Percentiles rank a stretch among this genome's conserved stretches.
Conservation (phyloP, 2,888 invertebrate species). For the Girardia tigrina region DNA sequence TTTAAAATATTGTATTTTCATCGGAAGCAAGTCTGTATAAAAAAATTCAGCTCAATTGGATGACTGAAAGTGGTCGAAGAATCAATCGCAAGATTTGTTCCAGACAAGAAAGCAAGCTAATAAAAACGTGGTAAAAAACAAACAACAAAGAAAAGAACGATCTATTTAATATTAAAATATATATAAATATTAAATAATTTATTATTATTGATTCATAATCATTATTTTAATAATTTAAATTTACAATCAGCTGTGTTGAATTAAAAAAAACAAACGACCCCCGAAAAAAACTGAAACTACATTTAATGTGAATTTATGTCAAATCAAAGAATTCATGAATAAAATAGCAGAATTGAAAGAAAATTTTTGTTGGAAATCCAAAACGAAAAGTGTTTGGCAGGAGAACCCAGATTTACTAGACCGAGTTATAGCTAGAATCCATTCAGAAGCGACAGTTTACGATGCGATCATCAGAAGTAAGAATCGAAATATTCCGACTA, state of each 20-base stretch:
- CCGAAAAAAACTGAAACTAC: neutral
- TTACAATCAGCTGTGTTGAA: neutral
- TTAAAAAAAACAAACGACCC: neutral
- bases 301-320: too few relatives aligned
- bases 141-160: too few relatives aligned
- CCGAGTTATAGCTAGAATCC: conserved; percentile 12
- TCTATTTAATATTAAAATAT: too few relatives aligned
- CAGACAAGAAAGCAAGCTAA: too few relatives aligned
- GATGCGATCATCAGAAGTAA: conserved; percentile 32
- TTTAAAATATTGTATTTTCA: too few relatives aligned
- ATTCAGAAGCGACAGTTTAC: conserved; percentile 30
- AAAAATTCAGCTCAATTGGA: too few relatives aligned
- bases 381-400: conserved; percentile 33
- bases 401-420: conserved; percentile 29
- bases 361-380: conserved; percentile 33
- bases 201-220: neutral
- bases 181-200: neutral
- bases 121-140: too few relatives aligned
- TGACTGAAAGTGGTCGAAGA: too few relatives aligned
- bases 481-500: conserved; percentile 23
- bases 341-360: conserved; percentile 31
- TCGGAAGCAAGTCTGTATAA: too few relatives aligned
- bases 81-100: too few relatives aligned
- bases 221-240: neutral
- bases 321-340: conserved; percentile 26